Base-by-base conservation (phyloP, 2,113 vertebrate genomes). In the Tyto alba region DNA sequence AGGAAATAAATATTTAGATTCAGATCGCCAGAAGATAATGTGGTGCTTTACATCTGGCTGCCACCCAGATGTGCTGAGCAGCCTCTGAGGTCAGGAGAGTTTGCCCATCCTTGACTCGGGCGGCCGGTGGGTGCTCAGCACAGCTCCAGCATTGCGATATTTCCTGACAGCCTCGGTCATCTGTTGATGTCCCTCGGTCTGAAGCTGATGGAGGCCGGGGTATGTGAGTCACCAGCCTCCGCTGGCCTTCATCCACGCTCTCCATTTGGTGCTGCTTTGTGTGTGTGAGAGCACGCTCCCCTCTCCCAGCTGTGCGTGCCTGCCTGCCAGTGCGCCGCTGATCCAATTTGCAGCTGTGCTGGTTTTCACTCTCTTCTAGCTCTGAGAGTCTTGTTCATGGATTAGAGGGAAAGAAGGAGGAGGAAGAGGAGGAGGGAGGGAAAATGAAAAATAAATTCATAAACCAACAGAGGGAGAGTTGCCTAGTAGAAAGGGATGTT, bases 281-380 rank as follows among this genome's bases (percentile, higher is more conserved):
- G 92, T 89, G 90, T 96, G 89, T 85, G 96, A 96, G 96, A 94
- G 93, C 34, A 3, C 4, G 20, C 90, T 94, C 95, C 62, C 88
- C 85, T 88, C 88, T 97, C 96, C 94, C 97, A 97, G 96, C 96
- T 97, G 96, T 97, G 96, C 32, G 18, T 67, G 96, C 87, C 66
- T 88, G 94, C 93, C 93, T 96, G 97, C 92, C 96, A 96, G 97
- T 16, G 11, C n/a, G 5, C 26, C 0, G 13, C 82, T 93, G 94
- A 96, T 83, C 34, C 23, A 15, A 43, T 96, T 68, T 89, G 90
- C 97, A 97, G 96, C 97, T 97, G 97, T 93, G 85, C 69, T 85
- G 81, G 14, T 50, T 94, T 87, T 75, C 3, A 11, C 72, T 79
- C 57, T 86, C 78, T 87, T 72, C 67, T 64, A 78, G 77, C 77